Evolutionary conservation across 2,113 vertebrate species (phyloP).

Genomic region (Brienomyrus brachyistius): DNA sequence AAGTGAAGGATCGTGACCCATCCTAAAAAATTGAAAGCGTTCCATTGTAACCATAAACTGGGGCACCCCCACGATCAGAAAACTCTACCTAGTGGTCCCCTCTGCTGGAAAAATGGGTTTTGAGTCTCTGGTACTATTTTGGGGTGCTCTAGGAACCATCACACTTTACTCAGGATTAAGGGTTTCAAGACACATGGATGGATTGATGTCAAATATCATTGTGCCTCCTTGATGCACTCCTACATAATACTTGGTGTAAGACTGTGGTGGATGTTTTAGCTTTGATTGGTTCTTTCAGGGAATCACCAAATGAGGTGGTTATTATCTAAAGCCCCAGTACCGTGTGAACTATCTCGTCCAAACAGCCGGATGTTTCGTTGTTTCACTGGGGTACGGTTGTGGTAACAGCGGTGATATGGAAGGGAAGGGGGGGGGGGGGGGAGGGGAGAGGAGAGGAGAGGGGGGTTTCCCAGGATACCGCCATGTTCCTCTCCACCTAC

Average conservation of each 20-base stretch:
- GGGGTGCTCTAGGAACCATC: background rate
- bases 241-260: background rate
- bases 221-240: background rate
- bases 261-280: background rate
- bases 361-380: background rate
- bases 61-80: background rate
- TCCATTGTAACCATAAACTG: background rate
- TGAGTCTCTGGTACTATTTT: background rate
- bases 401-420: background rate
- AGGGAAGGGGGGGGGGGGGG: background rate
- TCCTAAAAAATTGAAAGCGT: background rate
- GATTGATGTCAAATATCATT: background rate
- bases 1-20: background rate
- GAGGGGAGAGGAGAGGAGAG: background rate
- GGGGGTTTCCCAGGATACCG: background rate
- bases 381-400: background rate
- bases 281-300: background rate
- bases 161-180: background rate
- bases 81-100: background rate
- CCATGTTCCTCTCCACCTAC: constrained; percentile 7
- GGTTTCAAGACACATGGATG: background rate
- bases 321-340: background rate
- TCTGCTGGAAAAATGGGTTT: background rate
- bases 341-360: background rate
- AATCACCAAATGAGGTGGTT: background rate